Evolutionary conservation across 2,888 invertebrate species (phyloP), one percentile per base, ranked within the genome.

Genomic region (Drosophila kuntzei): DNA sequence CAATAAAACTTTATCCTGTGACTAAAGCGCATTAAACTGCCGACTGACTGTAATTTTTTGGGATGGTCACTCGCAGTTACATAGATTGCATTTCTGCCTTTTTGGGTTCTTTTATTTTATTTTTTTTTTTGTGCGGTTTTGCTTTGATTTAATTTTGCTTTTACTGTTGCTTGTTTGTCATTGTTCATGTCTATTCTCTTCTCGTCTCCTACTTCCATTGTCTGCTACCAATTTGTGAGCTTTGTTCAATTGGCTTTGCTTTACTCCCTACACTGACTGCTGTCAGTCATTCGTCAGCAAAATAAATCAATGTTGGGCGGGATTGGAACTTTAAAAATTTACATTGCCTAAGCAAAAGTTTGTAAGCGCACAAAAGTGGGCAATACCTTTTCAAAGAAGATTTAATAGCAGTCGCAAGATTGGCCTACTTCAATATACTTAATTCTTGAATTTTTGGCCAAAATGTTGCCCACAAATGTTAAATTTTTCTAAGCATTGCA

Each of bases 71-170:
- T 37, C 49, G 6, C 54, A 54, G 54, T 50, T 60, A 65, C 59
- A 18, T 50, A 50, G 57, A 50, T 71, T 71, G 70, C 73, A 74
- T 37, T 74, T 53, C 36, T 62, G 16, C 16, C 27, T 46, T 53
- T 47, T 27, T 44, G 18, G n/a, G 25, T 72, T 46, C 57, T 68
- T 37, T 25, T 46, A 29, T 46, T 65, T 68, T 60, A 25, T 47
- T 53, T 53, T 67, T 53, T 67, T 54, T 53, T 51, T 68, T 29
- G 43, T 81, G 81, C 65, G 83, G 87, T 68, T 81, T 87, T 79
- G 58, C 81, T 84, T 84, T 87, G 87, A 84, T 84, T 84, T 84
- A 84, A 84, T 87, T 84, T 84, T 73, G 69, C 71, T 74, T 71
- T 78, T 75, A 63, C 74, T 62, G 62, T 60, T 22, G 57, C 47